phyloP scores from a whole-genome alignment of 2,113 vertebrate species.

The Calypte anna region DNA sequence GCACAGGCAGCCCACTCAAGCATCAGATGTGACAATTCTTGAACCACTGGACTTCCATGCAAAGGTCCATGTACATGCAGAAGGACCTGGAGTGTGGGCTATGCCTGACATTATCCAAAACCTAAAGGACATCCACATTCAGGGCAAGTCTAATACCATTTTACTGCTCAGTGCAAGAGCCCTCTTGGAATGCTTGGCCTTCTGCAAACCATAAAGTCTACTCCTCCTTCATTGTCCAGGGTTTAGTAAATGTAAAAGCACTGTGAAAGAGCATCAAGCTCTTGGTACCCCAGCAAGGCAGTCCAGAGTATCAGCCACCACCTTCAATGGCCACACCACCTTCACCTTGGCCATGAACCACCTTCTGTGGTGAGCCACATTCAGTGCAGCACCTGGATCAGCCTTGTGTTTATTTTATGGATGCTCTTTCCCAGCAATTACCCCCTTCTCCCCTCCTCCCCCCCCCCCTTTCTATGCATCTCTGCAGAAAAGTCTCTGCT shows the following conservation, averaged over 20 bases:
- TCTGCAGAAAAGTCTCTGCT: background rate
- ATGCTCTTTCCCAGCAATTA: background rate
- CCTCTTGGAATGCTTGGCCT: background rate
- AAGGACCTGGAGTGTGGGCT: background rate
- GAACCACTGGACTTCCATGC: background rate
- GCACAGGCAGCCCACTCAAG: fast-evolving
- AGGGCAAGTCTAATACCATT: background rate
- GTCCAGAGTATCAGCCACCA: background rate
- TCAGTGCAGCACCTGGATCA: background rate
- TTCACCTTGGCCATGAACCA: background rate
- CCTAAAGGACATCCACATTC: background rate
- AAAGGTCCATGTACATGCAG: background rate
- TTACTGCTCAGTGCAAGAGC: background rate
- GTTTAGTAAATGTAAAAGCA: background rate
- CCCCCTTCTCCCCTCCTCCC: too few relatives aligned
- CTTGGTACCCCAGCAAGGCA: background rate
- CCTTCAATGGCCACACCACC: background rate
- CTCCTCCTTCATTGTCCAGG: background rate
- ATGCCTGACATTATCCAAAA: background rate
- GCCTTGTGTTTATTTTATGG: background rate
- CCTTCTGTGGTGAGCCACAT: background rate
- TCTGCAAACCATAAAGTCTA: background rate
- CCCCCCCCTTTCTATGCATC: background rate
- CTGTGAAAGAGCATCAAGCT: background rate
- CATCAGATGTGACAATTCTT: background rate